phyloP scores from a whole-genome alignment of 2,113 vertebrate genomes.

The Ascaphus truei region DNA sequence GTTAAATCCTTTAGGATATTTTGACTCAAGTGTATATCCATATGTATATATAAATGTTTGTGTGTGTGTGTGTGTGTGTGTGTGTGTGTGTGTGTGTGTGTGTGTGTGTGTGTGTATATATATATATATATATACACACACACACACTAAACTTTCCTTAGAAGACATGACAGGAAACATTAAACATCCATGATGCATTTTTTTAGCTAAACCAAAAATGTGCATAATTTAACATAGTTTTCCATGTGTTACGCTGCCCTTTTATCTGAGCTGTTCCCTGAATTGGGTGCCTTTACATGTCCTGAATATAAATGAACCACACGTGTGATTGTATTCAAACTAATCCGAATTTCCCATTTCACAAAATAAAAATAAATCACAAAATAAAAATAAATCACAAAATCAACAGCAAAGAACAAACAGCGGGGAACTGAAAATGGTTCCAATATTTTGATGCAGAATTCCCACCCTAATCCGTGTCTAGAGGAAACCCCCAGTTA shows the following conservation, averaged over 20 bases:
- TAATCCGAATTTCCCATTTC: background rate
- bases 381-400: background rate
- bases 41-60: too few species aligned
- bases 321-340: background rate
- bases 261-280: background rate
- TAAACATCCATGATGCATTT: too few species aligned
- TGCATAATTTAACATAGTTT: constrained; percentile 1
- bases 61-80: too few species aligned
- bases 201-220: background rate
- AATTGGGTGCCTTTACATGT: background rate
- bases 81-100: too few species aligned
- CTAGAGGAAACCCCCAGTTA: constrained; percentile 25
- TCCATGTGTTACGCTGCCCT: background rate
- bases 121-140: too few species aligned
- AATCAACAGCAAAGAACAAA: background rate
- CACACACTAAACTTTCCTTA: too few species aligned
- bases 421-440: background rate
- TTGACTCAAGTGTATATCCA: too few species aligned
- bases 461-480: constrained; percentile 24
- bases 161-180: too few species aligned
- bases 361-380: background rate
- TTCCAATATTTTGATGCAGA: background rate
- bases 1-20: too few species aligned
- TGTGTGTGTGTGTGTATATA: too few species aligned
- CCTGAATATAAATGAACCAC: background rate